These are phyloP conservation scores for Pelodytes ibericus DNA, from an alignment of 2,797 vertebrate species.

Conservation along the genomic window DNA sequence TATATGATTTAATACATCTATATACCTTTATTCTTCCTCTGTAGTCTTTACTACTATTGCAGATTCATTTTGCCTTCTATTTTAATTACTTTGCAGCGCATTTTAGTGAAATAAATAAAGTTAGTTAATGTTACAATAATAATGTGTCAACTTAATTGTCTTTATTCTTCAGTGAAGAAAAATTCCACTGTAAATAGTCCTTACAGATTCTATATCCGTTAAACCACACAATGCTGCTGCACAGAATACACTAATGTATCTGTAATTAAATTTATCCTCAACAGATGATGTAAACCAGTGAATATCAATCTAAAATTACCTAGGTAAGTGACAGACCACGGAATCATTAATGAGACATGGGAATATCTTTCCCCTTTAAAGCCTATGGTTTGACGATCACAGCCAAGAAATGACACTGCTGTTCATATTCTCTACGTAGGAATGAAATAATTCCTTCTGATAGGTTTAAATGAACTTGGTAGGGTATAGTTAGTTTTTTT, in stretches of 20 bases:
- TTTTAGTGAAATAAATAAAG: no score
- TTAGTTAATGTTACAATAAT: no score
- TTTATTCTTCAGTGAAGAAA: no score
- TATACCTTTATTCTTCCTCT: no score
- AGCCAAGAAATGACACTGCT: background rate
- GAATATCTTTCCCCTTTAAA: conserved; percentile 6
- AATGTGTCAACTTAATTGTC: no score
- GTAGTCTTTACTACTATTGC: background rate
- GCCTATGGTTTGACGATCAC: background rate
- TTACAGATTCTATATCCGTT: background rate
- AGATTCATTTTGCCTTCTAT: no score
- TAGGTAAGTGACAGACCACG: background rate
- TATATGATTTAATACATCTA: background rate
- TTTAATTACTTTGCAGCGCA: background rate
- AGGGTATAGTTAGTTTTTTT: no score
- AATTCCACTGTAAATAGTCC: background rate
- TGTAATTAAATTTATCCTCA: conserved; percentile 14
- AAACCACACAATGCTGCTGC: background rate
- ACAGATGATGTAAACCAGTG: conserved; percentile 14
- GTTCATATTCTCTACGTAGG: background rate
- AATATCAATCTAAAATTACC: conserved; percentile 5
- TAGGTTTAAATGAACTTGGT: no score
- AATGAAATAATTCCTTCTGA: no score
- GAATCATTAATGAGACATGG: conserved; percentile 3
- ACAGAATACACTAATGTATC: background rate